These are phyloP conservation scores for Enteromius afrohamiltoni DNA, from an alignment of 2,797 vertebrate genomes.

Conservation along the genomic window DNA sequence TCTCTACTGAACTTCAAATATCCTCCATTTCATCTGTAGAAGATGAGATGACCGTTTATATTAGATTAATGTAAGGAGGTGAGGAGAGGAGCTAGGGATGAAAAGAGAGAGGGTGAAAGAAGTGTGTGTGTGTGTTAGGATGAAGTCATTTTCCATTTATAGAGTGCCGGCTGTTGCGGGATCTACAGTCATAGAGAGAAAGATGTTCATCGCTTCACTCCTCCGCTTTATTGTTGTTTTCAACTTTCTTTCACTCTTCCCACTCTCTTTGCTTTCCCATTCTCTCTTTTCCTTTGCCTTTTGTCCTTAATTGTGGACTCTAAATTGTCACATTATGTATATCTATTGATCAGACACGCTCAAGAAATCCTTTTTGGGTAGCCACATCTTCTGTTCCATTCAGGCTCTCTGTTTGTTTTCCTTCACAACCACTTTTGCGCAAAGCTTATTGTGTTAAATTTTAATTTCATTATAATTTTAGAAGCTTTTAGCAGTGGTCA, in stretches of 20 bases:
- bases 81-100: slow-evolving; percentile 60
- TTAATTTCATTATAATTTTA: not conserved
- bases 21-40: slow-evolving; percentile 45
- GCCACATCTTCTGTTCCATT: not conserved
- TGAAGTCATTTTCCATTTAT: slow-evolving; percentile 81
- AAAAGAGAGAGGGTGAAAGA: slow-evolving; percentile 64
- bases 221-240: slow-evolving; percentile 45
- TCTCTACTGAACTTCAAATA: slow-evolving; percentile 37
- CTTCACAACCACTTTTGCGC: not conserved
- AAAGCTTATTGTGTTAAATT: not conserved
- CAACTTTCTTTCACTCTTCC: slow-evolving; percentile 39
- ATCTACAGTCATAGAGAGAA: slow-evolving; percentile 57
- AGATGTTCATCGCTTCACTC: slow-evolving; percentile 64
- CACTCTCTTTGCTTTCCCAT: slow-evolving; percentile 28
- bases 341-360: slow-evolving; percentile 2
- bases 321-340: not conserved
- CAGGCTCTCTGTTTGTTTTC: not conserved
- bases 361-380: not conserved
- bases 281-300: slow-evolving; percentile 18
- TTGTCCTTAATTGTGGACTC: slow-evolving; percentile 33
- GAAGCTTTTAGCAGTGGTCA: not conserved
- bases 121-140: slow-evolving; percentile 66
- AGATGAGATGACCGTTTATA: slow-evolving; percentile 52
- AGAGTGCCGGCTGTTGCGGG: slow-evolving; percentile 72
- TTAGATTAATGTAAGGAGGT: slow-evolving; percentile 57